phyloP scores from a whole-genome alignment of 2,113 vertebrate genomes.

The Bostrychus sinensis region DNA sequence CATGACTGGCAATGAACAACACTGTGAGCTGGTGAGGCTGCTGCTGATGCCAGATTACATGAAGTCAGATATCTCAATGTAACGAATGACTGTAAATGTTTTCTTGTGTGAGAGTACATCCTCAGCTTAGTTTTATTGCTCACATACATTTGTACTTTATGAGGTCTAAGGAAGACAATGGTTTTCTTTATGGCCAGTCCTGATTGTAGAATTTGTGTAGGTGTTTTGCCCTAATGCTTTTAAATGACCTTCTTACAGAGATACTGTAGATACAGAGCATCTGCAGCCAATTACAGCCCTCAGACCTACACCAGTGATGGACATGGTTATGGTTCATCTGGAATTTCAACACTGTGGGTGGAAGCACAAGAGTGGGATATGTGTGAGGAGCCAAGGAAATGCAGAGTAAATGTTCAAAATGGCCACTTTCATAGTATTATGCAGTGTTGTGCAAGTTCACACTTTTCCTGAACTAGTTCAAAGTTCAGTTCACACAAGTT shows the following conservation, averaged over 20 bases:
- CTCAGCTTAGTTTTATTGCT: neutral
- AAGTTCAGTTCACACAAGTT: too few species aligned
- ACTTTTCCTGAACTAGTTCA: too few species aligned
- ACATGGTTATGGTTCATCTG: constrained; percentile 17
- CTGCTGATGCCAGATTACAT: neutral
- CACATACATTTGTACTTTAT: neutral
- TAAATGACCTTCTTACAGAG: neutral
- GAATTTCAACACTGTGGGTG: constrained; percentile 17
- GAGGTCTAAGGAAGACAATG: neutral
- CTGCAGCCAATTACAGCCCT: constrained; percentile 32
- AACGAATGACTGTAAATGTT: neutral
- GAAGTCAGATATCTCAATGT: neutral
- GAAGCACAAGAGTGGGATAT: neutral
- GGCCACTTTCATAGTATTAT: too few species aligned
- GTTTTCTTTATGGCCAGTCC: constrained; percentile 6
- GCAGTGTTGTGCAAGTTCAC: too few species aligned
- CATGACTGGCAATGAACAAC: neutral
- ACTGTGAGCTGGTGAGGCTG: neutral
- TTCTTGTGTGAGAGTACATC: neutral
- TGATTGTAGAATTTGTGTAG: constrained; percentile 26
- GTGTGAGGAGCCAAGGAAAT: neutral
- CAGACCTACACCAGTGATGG: neutral
- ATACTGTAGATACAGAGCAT: constrained; percentile 23
- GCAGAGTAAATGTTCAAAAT: neutral
- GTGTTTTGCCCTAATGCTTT: constrained; percentile 12